Evolutionary conservation across 64 coral and sea anemone genomes (phyloP), one percentile per base, ranked within the genome.

Genomic region (Exaiptasia diaphana): DNA sequence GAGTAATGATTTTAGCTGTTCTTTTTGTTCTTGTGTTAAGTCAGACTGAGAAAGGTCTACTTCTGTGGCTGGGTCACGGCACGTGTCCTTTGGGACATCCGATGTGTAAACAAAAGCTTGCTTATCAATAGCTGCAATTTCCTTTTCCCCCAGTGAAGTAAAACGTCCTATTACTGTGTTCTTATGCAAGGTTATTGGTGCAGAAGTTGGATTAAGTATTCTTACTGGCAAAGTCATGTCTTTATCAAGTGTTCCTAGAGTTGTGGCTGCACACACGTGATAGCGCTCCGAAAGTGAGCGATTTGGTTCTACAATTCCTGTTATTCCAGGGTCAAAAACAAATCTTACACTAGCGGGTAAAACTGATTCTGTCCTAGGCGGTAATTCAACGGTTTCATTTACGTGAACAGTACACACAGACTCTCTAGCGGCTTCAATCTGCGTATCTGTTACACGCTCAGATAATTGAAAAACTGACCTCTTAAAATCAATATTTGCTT

Each of bases 401-500:
- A 62, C 7, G 4, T 62, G 57, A 7, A 62, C 57, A 11, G 57
- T 62, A 31, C 23, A 60, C 31, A 27, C 23, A 5, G 2, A 2
- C 4, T 60, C 21, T 2, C 11, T 62, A n/a, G n/a, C n/a, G 17
- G 4, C 4, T 3, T 26, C 26, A 56, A 23, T 9, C 9, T 71
- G 11, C 25, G 21, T 12, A 18, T 2, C 29, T 22, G 17, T 4
- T 14, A 14, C 27, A 26, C 26, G 0, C 0, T 29, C 21, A 2
- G 2, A 10, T 20, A 77, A 38, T 57, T 77, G 29, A 20, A 77
- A 21, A 25, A 55, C 29, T 28, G n/a, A 33, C 6, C 30, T 7
- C 26, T 85, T 27, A 5, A 44, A 12, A 41, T 85, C 30, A 27
- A 74, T 85, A 1, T 44, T 74, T 12, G 82, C 50, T 4, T 60